Evolutionary conservation across 2,888 invertebrate genomes (phyloP), one percentile per base, ranked within the genome.

Genomic region (Lepidonotus clava): DNA sequence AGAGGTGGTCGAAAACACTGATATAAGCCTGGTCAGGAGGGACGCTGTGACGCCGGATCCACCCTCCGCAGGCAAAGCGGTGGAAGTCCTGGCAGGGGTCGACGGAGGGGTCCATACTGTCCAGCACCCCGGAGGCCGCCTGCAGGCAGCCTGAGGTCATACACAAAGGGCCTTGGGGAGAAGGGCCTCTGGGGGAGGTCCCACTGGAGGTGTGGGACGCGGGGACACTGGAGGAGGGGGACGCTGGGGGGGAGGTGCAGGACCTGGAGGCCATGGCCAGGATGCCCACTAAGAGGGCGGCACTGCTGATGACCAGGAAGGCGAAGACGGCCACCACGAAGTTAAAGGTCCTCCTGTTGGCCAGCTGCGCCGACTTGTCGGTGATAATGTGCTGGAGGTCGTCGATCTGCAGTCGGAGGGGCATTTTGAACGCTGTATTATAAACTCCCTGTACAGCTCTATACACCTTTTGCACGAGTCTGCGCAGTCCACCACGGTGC

Each of bases 51-150:
- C 92, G 92, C 61, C 92, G 90, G 32, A 95, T 90, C 95, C 95
- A 95, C 34, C 94, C 94, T 1, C 95, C 95, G 90, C 96, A 96
- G 0, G 95, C 94, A 91, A 95, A 95, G 40, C 93, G 92, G 94
- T 95, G 95, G 90, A 95, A 94, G 90, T 95, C 93, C 8, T 93
- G 92, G 91, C 96, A 96, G 6, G 95, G 95, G 83, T 90, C 87
- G 14, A 86, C 80, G 46, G 71, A 84, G 11, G 53, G 24, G 53
- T 91, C 89, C 40, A 89, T 83, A 36, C 77, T 86, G 41, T 85
- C 71, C n/a, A 87, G 28, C 56, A 88, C 80, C 28, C 83, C 66
- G 14, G 85, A 83, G 28, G 86, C 86, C 18, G 86, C 32, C 56
- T 67, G 66, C n/a, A 88, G 83, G 38, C 88, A 87, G 0, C 61